Evolutionary conservation across 1,140 invertebrate species (phyloP), one percentile per base, ranked within the genome.

Genomic region (Megathymus violae): DNA sequence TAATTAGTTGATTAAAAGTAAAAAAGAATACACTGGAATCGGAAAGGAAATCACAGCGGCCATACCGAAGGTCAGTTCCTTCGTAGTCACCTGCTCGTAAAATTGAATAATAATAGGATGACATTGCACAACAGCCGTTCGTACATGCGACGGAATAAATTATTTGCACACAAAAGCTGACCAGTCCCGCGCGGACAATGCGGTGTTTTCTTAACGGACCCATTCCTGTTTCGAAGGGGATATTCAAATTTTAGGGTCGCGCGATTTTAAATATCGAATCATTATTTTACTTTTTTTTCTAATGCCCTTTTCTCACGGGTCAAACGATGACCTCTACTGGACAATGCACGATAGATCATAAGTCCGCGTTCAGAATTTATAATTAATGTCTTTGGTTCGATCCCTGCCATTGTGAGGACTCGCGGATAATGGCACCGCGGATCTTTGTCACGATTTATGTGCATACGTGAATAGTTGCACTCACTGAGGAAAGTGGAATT

Each of bases 161-260:
- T 85, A 85, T 78, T 73, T 59, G 68, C 71, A 70, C 76, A 88
- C 80, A 86, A 88, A 80, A 75, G 74, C 54, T 69, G 76, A 74
- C 82, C 76, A 72, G 66, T 71, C 69, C 66, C 46, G 51, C 50
- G 50, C 38, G 27, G 27, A 85, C 79, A 89, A 88, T 76, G 62
- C 65, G 59, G 54, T 89, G 83, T 89, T 89, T 88, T 89, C 85
- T 86, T 88, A 78, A 72, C 78, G 71, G 72, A n/a, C n/a, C n/a
- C n/a, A n/a, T n/a, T n/a, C n/a, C 36, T 71, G 50, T 71, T 67
- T 61, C 61, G 66, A 64, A 73, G 80, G 82, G 82, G 74, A 87
- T 89, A 89, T 89, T 89, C 87, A 89, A 89, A 89, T 88, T 86
- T 86, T 82, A 83, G 87, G 85, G 87, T 87, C 81, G 80, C 80